A percentile compares a stretch with the other conserved stretches of the same genome.
phyloP scores from a whole-genome alignment of 2,113 vertebrate species.

The Anolis carolinensis region DNA sequence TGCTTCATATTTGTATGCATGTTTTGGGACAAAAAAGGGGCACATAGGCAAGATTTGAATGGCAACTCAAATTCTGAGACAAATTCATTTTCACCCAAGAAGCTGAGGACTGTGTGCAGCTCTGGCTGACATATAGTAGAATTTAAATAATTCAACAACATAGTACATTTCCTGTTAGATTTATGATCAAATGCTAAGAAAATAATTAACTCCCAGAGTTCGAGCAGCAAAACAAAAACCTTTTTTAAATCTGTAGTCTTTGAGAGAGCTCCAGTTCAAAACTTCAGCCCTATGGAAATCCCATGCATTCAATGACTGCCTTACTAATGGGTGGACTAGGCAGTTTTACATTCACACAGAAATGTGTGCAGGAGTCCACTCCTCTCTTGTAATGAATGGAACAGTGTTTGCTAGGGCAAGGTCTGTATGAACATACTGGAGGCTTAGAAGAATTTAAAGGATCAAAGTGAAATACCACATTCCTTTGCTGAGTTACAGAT shows the following conservation, averaged over 20 bases:
- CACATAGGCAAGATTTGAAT: too few relatives aligned
- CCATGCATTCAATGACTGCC: not conserved
- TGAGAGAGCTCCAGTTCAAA: not conserved
- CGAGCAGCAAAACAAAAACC: not conserved
- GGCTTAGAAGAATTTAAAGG: not conserved
- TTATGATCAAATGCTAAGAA: not conserved
- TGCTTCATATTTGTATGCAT: not conserved
- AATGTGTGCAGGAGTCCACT: not conserved
- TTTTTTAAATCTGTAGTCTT: not conserved
- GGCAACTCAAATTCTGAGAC: not conserved
- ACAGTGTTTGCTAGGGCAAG: not conserved
- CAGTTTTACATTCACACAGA: not conserved
- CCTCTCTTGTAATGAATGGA: not conserved
- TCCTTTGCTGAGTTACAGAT: not conserved
- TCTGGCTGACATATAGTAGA: not conserved
- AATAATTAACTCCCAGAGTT: not conserved
- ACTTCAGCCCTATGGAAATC: not conserved
- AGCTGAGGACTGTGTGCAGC: not conserved
- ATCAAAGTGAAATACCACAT: not conserved
- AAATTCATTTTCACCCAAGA: not conserved
- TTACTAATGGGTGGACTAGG: not conserved
- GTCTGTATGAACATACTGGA: not conserved
- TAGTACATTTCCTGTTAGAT: not conserved
- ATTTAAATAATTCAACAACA: slow-evolving; percentile 14
- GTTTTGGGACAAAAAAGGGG: not conserved